These are phyloP conservation scores for Dipodomys merriami DNA, from an alignment of 2,113 vertebrate genomes.

Conservation along the genomic window DNA sequence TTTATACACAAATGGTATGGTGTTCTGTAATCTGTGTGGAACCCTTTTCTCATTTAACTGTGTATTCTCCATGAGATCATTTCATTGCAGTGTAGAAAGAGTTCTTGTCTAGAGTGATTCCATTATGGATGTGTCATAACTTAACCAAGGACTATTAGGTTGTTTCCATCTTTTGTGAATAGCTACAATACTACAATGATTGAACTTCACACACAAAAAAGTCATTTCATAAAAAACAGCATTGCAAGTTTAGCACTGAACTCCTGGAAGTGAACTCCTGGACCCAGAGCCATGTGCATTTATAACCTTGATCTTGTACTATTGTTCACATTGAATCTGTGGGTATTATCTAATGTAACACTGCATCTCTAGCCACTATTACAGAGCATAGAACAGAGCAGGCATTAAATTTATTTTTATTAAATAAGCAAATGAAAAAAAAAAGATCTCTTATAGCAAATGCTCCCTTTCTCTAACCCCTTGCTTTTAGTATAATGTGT, in stretches of 20 bases:
- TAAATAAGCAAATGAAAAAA: slow-evolving; percentile 6
- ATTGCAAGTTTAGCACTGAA: neutral
- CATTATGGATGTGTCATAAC: neutral
- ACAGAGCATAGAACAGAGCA: neutral
- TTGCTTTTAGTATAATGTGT: neutral
- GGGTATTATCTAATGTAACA: neutral
- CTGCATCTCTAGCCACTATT: neutral
- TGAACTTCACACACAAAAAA: neutral
- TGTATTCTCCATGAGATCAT: neutral
- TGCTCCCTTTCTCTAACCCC: neutral
- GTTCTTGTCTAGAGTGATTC: slow-evolving; percentile 18
- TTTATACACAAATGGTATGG: neutral
- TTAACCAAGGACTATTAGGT: slow-evolving; percentile 6
- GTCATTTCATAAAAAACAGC: neutral
- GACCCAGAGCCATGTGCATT: neutral
- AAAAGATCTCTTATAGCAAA: neutral
- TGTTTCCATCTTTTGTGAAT: slow-evolving; percentile 11
- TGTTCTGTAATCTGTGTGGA: neutral
- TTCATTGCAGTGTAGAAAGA: neutral
- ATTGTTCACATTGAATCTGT: neutral
- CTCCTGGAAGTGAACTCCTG: neutral
- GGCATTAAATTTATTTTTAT: neutral
- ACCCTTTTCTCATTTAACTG: neutral
- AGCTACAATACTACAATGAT: neutral
- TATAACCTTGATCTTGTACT: neutral